A percentile compares a stretch with the other conserved stretches of the same genome.
Conservation (phyloP, 2,113 vertebrate species). For the Syngnathus scovelli region DNA sequence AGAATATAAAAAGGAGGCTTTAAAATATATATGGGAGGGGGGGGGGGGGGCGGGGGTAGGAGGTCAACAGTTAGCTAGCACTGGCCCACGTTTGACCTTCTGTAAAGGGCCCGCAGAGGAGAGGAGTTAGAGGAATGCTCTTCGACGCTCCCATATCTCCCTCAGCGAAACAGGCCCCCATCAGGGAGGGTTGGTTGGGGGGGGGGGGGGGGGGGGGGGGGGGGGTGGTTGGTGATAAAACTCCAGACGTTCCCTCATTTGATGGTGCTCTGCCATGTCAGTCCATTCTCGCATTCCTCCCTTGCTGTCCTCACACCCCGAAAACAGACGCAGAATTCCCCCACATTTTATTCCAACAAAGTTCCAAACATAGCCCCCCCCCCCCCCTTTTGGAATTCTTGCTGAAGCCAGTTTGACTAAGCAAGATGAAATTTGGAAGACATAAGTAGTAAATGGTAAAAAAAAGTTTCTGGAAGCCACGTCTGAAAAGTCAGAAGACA, state of each 20-base stretch:
- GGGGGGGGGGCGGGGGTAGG: conserved; percentile 29
- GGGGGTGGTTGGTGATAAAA: conserved; percentile 81
- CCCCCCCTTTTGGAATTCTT: no score
- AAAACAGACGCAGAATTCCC: conserved; percentile 5
- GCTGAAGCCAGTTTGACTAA: not conserved
- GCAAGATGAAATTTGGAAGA: not conserved
- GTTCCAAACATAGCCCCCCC: not conserved
- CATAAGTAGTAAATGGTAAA: not conserved
- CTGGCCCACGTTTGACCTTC: conserved; percentile 84
- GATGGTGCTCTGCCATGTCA: conserved; percentile 85
- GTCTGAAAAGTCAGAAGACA: not conserved
- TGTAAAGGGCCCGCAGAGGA: conserved; percentile 60
- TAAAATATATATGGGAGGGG: not conserved
- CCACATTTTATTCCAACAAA: conserved; percentile 27
- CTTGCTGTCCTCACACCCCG: not conserved
- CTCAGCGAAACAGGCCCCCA: conserved; percentile 77
- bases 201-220: conserved; percentile 11
- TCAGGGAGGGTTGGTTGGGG: conserved; percentile 22
- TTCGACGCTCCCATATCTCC: conserved; percentile 36
- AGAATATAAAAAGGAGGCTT: conserved; percentile 2
- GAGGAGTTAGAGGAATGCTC: conserved; percentile 80
- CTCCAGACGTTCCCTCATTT: conserved; percentile 92
- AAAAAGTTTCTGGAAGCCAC: not conserved
- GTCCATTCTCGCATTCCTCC: conserved; percentile 78
- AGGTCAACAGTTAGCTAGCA: conserved; percentile 79